A percentile compares a stretch with the other conserved stretches of the same genome.
Evolutionary conservation across 92 coral and sea anemone species (phyloP).

Genomic region (Phenganax stokvisi): DNA sequence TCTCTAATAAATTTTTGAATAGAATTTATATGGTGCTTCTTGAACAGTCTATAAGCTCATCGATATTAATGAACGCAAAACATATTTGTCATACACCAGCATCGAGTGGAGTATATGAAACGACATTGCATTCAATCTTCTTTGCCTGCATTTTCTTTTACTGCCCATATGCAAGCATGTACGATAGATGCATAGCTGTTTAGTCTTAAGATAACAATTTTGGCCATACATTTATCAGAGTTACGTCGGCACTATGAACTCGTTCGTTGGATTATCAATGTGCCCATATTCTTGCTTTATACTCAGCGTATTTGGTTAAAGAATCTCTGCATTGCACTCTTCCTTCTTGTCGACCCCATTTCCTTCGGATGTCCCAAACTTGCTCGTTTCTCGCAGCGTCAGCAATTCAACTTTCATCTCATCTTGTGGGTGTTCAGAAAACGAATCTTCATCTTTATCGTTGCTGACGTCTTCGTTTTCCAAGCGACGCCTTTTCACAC

Average conservation of each 20-base stretch:
- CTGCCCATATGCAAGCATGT: no score
- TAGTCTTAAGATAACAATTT: no score
- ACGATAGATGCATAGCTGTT: no score
- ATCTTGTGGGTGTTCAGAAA: background rate
- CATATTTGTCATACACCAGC: background rate
- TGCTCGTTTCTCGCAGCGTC: background rate
- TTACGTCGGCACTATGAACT: no score
- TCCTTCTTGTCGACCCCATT: no score
- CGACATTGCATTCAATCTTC: background rate
- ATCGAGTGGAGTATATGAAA: background rate
- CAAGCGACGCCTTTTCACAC: slow-evolving; percentile 18
- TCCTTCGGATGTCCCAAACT: background rate
- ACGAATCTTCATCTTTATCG: background rate
- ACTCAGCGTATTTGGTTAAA: no score
- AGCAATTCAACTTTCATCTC: background rate
- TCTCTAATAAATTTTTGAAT: no score
- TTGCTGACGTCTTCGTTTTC: background rate
- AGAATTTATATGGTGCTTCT: background rate
- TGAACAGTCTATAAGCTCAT: background rate
- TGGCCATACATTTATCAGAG: no score
- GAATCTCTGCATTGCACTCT: no score
- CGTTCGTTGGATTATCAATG: no score
- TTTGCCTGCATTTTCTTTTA: background rate
- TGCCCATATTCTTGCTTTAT: no score
- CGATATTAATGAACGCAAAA: background rate